Conservation (phyloP, 2,797 vertebrate genomes). For the Hemitrygon akajei region DNA sequence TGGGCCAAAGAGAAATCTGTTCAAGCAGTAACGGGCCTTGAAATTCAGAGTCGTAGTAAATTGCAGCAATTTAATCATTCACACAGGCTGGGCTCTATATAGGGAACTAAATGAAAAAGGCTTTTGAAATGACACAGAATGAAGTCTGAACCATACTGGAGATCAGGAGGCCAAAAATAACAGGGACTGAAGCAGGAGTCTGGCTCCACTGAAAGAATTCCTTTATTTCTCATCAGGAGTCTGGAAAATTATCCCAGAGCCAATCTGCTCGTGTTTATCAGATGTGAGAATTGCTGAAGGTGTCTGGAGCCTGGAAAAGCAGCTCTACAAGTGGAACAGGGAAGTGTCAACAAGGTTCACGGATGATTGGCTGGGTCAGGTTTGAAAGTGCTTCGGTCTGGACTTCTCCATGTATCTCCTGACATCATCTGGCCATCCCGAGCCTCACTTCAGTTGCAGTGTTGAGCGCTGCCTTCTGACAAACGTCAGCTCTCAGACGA, state of each 20-base stretch:
- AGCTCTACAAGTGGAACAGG: background rate
- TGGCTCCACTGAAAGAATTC: slow-evolving; percentile 37
- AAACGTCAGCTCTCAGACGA: background rate
- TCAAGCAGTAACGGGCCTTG: slow-evolving; percentile 18
- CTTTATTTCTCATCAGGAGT: slow-evolving; percentile 36
- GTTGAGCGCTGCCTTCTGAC: slow-evolving; percentile 5
- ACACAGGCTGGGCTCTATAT: slow-evolving; percentile 28
- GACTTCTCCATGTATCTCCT: background rate
- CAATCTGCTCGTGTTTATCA: slow-evolving; percentile 37
- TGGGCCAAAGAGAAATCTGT: slow-evolving; percentile 32
- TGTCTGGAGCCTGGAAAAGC: slow-evolving; percentile 28
- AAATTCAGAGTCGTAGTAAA: slow-evolving; percentile 33
- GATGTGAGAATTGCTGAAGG: slow-evolving; percentile 15
- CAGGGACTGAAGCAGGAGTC: slow-evolving; percentile 35
- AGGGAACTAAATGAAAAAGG: slow-evolving; percentile 32
- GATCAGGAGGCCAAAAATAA: slow-evolving; percentile 36
- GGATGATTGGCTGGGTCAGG: slow-evolving; percentile 16
- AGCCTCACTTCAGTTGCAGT: background rate
- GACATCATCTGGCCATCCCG: background rate
- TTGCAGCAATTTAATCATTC: slow-evolving; percentile 37
- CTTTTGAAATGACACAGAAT: slow-evolving; percentile 37
- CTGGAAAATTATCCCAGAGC: slow-evolving; percentile 37
- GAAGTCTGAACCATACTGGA: slow-evolving; percentile 33
- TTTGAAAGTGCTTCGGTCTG: background rate
- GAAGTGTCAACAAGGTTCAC: slow-evolving; percentile 11